phyloP scores from a whole-genome alignment of 2,113 vertebrate species.

The Xiphophorus couchianus region DNA sequence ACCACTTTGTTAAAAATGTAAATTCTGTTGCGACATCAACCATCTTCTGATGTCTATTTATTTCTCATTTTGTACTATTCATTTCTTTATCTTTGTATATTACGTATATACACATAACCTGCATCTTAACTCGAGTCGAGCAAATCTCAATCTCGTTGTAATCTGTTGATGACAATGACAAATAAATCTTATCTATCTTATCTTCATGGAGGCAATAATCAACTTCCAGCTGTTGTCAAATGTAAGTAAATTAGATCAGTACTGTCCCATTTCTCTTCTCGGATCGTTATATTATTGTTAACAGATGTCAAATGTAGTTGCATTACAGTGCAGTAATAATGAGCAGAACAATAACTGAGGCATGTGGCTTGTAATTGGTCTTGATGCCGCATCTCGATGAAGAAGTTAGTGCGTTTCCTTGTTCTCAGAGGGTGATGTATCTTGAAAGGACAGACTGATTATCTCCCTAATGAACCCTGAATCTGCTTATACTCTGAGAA shows the following conservation, averaged over 20 bases:
- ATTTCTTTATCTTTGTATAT: no score
- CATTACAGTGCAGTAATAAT: slow-evolving; percentile 43
- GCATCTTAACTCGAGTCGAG: no score
- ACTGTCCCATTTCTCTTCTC: neutral
- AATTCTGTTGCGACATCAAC: no score
- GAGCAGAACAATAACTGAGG: slow-evolving; percentile 45
- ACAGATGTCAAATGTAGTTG: slow-evolving; percentile 50
- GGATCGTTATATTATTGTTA: slow-evolving; percentile 19
- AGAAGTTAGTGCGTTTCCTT: slow-evolving; percentile 35
- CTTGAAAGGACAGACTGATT: slow-evolving; percentile 69
- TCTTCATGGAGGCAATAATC: neutral
- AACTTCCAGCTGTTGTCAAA: neutral
- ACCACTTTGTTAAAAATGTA: no score
- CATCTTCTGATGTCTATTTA: no score
- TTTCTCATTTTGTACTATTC: no score
- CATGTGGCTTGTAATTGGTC: slow-evolving; percentile 66
- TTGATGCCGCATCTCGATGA: slow-evolving; percentile 42
- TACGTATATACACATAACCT: no score
- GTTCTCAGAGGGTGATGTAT: slow-evolving; percentile 63
- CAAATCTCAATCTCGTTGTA: no score
- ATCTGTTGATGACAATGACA: no score
- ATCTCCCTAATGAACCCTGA: slow-evolving; percentile 76
- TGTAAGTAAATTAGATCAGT: neutral
- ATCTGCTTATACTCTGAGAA: slow-evolving; percentile 71
- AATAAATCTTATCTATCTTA: no score